These are phyloP conservation scores for Amiota mariae DNA, from an alignment of 2,888 invertebrate species.

Conservation along the genomic window DNA sequence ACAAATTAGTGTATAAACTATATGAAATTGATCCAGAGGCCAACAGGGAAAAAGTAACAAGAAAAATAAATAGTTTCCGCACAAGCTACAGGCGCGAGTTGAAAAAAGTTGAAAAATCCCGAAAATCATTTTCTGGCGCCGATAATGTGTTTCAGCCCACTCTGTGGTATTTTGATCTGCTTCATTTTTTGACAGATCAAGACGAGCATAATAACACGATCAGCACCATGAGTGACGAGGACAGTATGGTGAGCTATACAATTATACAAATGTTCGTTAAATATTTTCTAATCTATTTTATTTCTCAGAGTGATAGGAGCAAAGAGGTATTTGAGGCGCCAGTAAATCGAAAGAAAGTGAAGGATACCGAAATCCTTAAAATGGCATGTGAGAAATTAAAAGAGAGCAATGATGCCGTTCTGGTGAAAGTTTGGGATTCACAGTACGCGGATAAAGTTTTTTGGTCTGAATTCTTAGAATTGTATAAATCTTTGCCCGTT, in stretches of 20 bases:
- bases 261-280: not conserved
- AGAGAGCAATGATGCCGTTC: not conserved
- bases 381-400: conserved; percentile 3
- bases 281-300: not conserved
- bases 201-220: not conserved
- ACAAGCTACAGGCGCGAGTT: not conserved
- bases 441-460: not conserved
- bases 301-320: not conserved
- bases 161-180: not conserved
- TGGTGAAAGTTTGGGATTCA: not conserved
- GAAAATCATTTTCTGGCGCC: not conserved
- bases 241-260: not conserved
- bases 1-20: too few relatives aligned
- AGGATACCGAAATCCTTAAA: not conserved
- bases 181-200: not conserved
- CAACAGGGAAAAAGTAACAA: not conserved
- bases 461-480: not conserved
- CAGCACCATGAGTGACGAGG: not conserved
- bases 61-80: not conserved
- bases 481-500: not conserved
- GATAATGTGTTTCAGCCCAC: not conserved
- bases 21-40: too few relatives aligned
- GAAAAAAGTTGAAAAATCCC: not conserved
- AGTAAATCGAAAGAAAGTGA: not conserved
- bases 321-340: not conserved